Evolutionary conservation across 2,888 invertebrate species (phyloP), one percentile per base, ranked within the genome.

Genomic region (Perizoma flavofasciatum): DNA sequence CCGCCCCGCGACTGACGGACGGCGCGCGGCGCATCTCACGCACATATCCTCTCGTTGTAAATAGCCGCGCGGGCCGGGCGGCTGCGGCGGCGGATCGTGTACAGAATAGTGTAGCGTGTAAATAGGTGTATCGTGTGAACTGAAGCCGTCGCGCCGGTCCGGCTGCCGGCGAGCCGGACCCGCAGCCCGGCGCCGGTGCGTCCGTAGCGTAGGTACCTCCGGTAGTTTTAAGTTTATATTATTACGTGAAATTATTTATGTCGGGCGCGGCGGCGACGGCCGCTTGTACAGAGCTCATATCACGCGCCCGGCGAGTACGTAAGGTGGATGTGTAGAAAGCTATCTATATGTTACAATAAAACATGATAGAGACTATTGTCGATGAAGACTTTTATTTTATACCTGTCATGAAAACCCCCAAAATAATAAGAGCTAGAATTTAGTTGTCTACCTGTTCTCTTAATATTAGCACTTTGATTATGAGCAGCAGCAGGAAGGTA

Each of bases 271-370:
- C 65, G 67, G 65, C 67, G 55, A 63, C 66, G 67, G 65, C 70
- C 66, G 62, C 75, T 69, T 80, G 86, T 80, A 83, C 87, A 81
- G 85, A 83, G 80, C 85, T 83, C 90, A 89, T 90, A 89, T 89
- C 90, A 88, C 83, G 88, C 86, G 87, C 85, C 75, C 78, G 77
- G 47, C 75, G 77, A 79, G 83, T 79, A 82, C 79, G 87, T 88
- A 82, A 85, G 88, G 86, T 87, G 86, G 84, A 86, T 86, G 88
- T 87, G 86, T 89, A 89, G 89, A 83, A 79, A 84, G 85, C 82
- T 89, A 86, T 89, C 88, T 89, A 81, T 88, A 84, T 89, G 89
- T 89, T 89, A 88, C 82, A 87, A 88, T 89, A 88, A 89, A 89
- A 89, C 83, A 84, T 84, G 73, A 89, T 89, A 90, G 88, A 88